These are phyloP conservation scores for Hipposideros armiger DNA, from an alignment of 2,113 vertebrate genomes.

Conservation along the genomic window DNA sequence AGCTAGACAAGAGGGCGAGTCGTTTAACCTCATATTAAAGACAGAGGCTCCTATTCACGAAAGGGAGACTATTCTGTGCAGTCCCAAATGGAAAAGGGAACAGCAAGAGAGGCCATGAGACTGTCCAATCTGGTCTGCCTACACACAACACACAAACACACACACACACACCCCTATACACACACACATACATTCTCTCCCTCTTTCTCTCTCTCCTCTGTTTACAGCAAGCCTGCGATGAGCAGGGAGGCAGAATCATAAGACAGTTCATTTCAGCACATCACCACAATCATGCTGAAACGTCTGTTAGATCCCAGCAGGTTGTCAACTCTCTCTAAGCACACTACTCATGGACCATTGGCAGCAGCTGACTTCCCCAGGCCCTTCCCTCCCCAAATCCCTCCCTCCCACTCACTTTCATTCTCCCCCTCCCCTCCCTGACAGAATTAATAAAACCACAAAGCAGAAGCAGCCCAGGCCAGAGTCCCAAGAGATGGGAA, in stretches of 20 bases:
- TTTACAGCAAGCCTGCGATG: slow-evolving; percentile 57
- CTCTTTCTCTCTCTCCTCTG: neutral
- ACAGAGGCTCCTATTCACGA: slow-evolving; percentile 72
- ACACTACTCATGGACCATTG: rapidly evolving
- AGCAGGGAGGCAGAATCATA: slow-evolving; percentile 50
- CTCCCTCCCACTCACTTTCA: neutral
- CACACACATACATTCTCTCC: neutral
- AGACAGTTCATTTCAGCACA: slow-evolving; percentile 71
- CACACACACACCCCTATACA: too few species aligned
- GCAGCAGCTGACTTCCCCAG: neutral
- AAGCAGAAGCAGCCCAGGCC: neutral
- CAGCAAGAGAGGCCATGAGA: neutral
- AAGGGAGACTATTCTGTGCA: slow-evolving; percentile 78
- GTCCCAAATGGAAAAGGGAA: neutral
- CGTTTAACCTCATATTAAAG: slow-evolving; percentile 77
- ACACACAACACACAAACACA: neutral
- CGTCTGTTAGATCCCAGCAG: neutral
- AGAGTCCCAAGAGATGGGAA: neutral
- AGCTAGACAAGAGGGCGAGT: slow-evolving; percentile 61
- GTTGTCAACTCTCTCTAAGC: neutral
- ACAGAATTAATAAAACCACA: neutral
- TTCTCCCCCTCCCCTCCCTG: neutral
- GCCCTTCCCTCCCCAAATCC: neutral
- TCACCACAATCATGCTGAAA: slow-evolving; percentile 35
- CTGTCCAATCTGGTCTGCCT: too few species aligned